These are phyloP conservation scores for Hemibagrus guttatus DNA, from an alignment of 2,797 vertebrate genomes.

Conservation along the genomic window DNA sequence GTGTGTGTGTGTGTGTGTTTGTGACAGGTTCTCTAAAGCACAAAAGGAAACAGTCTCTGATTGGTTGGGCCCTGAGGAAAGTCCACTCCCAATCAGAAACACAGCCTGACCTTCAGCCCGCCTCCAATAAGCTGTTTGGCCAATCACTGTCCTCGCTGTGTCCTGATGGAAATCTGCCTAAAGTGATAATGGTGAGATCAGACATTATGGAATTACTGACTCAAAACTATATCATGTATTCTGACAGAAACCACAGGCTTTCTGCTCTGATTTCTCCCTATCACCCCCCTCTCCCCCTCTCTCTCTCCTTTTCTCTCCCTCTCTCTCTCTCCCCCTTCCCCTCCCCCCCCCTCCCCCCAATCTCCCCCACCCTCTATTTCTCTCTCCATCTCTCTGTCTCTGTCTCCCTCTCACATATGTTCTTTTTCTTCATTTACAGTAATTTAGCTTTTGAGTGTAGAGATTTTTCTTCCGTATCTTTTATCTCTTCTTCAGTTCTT, in stretches of 20 bases:
- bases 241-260: not conserved
- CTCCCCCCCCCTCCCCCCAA: no score
- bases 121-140: conserved; percentile 73
- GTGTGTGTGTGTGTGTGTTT: not conserved
- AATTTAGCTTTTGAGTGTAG: not conserved
- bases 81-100: conserved; percentile 61
- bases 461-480: not conserved
- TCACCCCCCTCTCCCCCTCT: no score
- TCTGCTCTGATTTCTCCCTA: not conserved
- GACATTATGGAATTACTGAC: not conserved
- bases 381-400: no score
- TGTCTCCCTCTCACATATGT: no score
- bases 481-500: not conserved
- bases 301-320: no score
- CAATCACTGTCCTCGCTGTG: conserved; percentile 75
- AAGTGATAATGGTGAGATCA: conserved; percentile 74
- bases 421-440: not conserved
- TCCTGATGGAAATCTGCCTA: conserved; percentile 73
- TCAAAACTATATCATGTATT: not conserved
- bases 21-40: conserved; percentile 71
- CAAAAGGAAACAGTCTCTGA: conserved; percentile 76
- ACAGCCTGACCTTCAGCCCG: conserved; percentile 58
- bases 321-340: no score
- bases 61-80: conserved; percentile 77
- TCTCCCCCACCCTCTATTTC: no score